Percentiles rank a stretch among this genome's conserved stretches.
Evolutionary conservation across 1,140 invertebrate genomes (phyloP).

Genomic region (Caenorhabditis tropicalis): DNA sequence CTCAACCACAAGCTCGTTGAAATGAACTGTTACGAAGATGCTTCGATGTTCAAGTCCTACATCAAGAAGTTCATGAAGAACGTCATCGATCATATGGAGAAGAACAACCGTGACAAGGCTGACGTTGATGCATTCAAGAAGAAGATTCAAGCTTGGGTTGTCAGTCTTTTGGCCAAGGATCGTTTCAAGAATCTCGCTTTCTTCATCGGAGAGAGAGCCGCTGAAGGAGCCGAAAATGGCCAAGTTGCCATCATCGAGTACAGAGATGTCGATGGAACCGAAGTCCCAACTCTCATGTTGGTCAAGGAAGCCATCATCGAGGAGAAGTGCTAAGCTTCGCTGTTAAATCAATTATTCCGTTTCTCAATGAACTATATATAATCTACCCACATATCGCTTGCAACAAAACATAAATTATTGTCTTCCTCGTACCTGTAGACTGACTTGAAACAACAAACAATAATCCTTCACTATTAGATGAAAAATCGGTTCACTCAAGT

Average conservation of each 20-base stretch:
- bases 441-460: not conserved
- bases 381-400: not conserved
- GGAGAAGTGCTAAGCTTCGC: slow-evolving; percentile 78
- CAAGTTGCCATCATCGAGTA: slow-evolving; percentile 91
- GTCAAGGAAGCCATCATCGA: slow-evolving; percentile 93
- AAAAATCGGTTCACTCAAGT: not conserved
- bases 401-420: slow-evolving; percentile 32
- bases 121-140: slow-evolving; percentile 95
- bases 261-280: slow-evolving; percentile 84
- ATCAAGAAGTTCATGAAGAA: slow-evolving; percentile 95
- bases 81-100: slow-evolving; percentile 73
- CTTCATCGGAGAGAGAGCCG: slow-evolving; percentile 81
- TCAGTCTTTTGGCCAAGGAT: slow-evolving; percentile 66
- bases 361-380: slow-evolving; percentile 40
- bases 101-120: slow-evolving; percentile 86
- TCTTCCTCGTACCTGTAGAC: not conserved
- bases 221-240: slow-evolving; percentile 49
- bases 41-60: slow-evolving; percentile 83
- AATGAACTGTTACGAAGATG: slow-evolving; percentile 78
- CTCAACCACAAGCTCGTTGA: slow-evolving; percentile 88
- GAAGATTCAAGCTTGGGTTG: slow-evolving; percentile 81
- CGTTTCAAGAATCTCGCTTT: slow-evolving; percentile 89
- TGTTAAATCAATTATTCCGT: slow-evolving; percentile 38
- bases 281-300: slow-evolving; percentile 87
- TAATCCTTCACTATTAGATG: not conserved